phyloP scores from a whole-genome alignment of 2,797 vertebrate genomes.

The Paguma larvata region DNA sequence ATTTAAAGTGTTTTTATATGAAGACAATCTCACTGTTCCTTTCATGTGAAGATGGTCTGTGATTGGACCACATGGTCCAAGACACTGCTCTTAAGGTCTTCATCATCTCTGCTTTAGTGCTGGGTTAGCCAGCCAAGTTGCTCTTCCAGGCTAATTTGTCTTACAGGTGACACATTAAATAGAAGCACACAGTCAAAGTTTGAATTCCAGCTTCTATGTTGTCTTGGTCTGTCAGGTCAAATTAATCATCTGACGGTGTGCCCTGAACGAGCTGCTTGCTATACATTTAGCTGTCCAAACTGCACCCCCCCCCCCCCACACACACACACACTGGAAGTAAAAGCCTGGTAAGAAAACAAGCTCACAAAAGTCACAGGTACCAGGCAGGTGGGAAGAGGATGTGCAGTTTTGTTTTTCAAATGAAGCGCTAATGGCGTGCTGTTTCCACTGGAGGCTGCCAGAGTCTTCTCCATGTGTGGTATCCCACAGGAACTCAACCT shows the following conservation, averaged over 20 bases:
- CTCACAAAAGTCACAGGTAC: neutral
- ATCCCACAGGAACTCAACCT: neutral
- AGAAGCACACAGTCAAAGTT: neutral
- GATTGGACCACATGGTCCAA: neutral
- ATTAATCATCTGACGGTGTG: neutral
- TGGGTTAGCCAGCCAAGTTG: neutral
- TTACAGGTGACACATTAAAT: neutral
- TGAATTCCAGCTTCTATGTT: neutral
- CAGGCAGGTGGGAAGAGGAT: neutral
- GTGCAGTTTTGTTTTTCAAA: neutral
- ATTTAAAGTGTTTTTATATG: neutral
- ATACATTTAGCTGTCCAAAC: neutral
- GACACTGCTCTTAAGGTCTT: neutral
- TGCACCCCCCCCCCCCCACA: accelerated
- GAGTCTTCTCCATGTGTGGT: neutral
- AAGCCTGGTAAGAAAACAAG: neutral
- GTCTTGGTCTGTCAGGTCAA: neutral
- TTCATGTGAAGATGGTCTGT: neutral
- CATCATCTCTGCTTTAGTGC: neutral
- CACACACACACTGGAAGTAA: neutral
- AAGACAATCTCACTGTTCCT: neutral
- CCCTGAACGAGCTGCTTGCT: neutral
- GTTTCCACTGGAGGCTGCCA: neutral
- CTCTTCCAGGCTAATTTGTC: neutral
- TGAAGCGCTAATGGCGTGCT: neutral